Conservation (phyloP, 2,888 invertebrate species). For the Taphrorychus bicolor region DNA sequence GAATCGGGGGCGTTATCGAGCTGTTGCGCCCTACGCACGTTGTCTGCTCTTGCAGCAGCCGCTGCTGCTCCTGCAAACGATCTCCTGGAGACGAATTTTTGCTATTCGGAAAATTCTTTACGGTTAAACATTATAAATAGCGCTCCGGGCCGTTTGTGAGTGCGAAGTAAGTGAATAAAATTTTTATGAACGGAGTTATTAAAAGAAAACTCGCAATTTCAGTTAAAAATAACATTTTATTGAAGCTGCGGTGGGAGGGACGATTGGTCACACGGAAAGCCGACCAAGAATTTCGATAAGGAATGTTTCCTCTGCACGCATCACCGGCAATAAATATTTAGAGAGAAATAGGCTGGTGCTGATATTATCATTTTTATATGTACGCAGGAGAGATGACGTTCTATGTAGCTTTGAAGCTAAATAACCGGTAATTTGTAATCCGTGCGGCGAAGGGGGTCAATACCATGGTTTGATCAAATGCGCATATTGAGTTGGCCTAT, state of each 20-base stretch:
- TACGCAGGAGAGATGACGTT: no score
- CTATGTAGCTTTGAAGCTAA: no score
- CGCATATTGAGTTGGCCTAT: constrained; percentile 12
- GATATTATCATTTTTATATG: no score
- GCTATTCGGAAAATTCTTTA: no score
- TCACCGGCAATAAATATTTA: no score
- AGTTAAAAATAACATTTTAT: constrained; percentile 13
- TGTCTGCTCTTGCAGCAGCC: neutral
- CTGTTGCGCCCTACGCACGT: constrained; percentile 5
- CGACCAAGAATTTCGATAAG: no score
- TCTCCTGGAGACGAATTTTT: neutral
- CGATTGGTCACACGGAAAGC: no score
- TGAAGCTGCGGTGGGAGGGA: neutral
- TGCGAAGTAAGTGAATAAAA: neutral
- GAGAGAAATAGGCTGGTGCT: no score
- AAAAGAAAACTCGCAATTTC: neutral
- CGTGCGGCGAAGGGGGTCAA: constrained; percentile 22
- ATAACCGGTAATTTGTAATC: neutral
- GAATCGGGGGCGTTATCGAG: constrained; percentile 1
- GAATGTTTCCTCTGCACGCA: no score
- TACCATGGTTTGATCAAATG: constrained; percentile 15
- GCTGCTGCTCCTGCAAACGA: no score
- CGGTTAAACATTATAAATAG: neutral
- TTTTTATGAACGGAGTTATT: neutral
- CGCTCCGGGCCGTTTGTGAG: neutral